These are phyloP conservation scores for Stigmatopora nigra DNA, from an alignment of 2,113 vertebrate genomes.

Conservation along the genomic window DNA sequence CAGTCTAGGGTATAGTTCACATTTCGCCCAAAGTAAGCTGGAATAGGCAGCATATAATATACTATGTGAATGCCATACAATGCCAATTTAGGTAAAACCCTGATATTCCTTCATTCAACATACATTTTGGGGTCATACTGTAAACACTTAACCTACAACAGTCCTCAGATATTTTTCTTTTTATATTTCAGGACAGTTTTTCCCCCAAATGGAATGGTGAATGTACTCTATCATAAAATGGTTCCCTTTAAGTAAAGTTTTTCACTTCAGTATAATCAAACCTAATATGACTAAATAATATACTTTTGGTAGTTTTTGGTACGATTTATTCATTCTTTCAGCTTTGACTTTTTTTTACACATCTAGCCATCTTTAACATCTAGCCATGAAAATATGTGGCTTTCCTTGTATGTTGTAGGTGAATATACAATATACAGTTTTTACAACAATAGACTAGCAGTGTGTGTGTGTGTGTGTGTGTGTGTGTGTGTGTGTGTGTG, in stretches of 20 bases:
- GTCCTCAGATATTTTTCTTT: not conserved
- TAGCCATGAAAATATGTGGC: too few species aligned
- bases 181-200: not conserved
- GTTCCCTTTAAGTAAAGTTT: too few species aligned
- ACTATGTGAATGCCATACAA: not conserved
- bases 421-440: not conserved
- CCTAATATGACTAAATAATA: too few species aligned
- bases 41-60: not conserved
- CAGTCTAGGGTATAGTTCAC: too few species aligned
- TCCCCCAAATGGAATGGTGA: not conserved
- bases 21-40: too few species aligned
- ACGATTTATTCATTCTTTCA: too few species aligned
- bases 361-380: too few species aligned
- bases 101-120: not conserved
- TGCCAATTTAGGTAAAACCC: not conserved
- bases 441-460: not conserved
- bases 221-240: too few species aligned
- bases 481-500: not conserved
- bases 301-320: too few species aligned
- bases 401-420: too few species aligned
- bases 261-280: too few species aligned
- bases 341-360: too few species aligned
- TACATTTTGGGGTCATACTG: not conserved
- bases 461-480: not conserved
- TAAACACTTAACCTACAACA: not conserved